Evolutionary conservation across 2,797 vertebrate species (phyloP).

Genomic region (Leptodactylus fallax): DNA sequence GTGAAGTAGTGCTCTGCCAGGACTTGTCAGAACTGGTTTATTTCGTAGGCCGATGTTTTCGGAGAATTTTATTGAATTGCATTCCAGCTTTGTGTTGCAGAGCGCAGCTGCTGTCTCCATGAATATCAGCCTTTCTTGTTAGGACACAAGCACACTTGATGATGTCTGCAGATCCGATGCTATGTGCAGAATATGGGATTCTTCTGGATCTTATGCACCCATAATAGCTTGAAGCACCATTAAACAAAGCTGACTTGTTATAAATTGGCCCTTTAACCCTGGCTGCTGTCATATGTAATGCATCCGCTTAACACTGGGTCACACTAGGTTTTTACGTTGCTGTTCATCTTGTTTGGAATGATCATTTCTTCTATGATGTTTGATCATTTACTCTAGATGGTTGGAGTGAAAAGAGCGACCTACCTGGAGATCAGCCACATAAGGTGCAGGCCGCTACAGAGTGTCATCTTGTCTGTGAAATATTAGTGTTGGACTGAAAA

Average conservation of each 20-base stretch:
- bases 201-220: conserved; percentile 3
- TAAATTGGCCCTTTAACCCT: neutral
- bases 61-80: conserved; percentile 66
- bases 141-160: conserved; percentile 58
- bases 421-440: neutral
- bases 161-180: conserved; percentile 19
- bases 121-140: conserved; percentile 68
- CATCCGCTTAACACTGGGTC: neutral
- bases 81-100: conserved; percentile 42
- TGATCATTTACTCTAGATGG: neutral
- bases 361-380: neutral
- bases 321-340: neutral
- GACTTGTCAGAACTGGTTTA: conserved; percentile 26
- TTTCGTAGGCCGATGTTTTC: conserved; percentile 64
- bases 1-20: conserved; percentile 60
- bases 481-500: neutral
- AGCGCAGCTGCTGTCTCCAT: conserved; percentile 69
- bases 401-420: too few species aligned
- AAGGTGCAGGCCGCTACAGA: too few species aligned
- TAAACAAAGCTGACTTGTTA: conserved; percentile 34
- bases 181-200: conserved; percentile 11
- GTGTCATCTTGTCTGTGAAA: neutral
- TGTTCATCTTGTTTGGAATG: neutral
- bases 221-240: neutral
- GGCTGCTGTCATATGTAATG: neutral